Evolutionary conservation across 2,113 vertebrate species (phyloP).

Genomic region (Elgaria multicarinata): DNA sequence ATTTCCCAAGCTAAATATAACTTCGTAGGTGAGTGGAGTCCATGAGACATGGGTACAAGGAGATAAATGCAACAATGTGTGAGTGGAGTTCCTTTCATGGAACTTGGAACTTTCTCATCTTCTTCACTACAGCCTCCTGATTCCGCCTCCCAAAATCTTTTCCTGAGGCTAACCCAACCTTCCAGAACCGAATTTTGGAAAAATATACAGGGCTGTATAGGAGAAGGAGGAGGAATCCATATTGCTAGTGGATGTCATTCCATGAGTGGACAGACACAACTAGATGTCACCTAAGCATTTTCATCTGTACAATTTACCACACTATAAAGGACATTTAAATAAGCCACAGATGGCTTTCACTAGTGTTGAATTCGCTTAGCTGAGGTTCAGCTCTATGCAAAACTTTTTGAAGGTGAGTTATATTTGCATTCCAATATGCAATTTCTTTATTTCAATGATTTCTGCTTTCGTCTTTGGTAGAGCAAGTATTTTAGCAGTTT

Average conservation of each 20-base stretch:
- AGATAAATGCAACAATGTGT: background rate
- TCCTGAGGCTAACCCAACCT: too few relatives aligned
- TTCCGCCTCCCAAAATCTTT: too few relatives aligned
- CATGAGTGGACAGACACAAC: background rate
- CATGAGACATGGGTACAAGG: too few relatives aligned
- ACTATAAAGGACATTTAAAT: background rate
- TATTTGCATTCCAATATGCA: conserved; percentile 13
- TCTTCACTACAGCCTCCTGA: too few relatives aligned
- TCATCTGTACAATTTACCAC: background rate
- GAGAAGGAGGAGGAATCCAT: background rate
- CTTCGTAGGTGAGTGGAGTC: background rate
- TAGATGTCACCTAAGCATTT: background rate
- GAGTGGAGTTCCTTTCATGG: background rate
- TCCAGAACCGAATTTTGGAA: too few relatives aligned
- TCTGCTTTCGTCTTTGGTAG: conserved; percentile 7
- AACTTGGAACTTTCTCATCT: background rate
- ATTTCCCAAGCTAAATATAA: background rate
- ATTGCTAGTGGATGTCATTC: background rate
- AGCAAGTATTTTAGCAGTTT: conserved; percentile 18
- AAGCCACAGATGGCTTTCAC: background rate
- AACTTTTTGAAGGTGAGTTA: conserved; percentile 17
- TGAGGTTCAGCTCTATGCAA: background rate
- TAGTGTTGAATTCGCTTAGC: background rate
- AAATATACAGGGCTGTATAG: too few relatives aligned
- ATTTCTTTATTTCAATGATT: conserved; percentile 16